Evolutionary conservation across 2,113 vertebrate species (phyloP), one percentile per base, ranked within the genome.

Genomic region (Pongo abelii): DNA sequence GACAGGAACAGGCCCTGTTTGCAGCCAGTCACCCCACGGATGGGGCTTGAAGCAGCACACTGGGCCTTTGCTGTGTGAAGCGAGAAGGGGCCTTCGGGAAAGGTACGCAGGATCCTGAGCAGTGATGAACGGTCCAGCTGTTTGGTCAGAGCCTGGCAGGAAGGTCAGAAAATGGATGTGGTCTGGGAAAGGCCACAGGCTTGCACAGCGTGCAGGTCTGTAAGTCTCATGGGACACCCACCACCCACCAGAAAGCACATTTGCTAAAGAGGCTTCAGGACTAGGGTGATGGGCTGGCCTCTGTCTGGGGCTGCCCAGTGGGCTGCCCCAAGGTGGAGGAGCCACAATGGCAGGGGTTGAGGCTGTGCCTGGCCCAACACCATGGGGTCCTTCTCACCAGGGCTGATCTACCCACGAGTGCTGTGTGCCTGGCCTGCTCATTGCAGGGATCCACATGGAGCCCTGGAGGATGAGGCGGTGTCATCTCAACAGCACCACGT

Each of bases 211-310:
- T 35, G 77, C 30, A 20, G 80, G 59, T 32, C 38, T 13, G 18
- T 1, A 16, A 18, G 57, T 35, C 59, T 84, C 27, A 6, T 22
- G 40, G 10, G 16, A 64, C 27, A 64, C 5, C 12, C 61, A 32
- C 8, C 6, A 4, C 25, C 59, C 9, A 30, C 12, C 38, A 64
- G 57, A 46, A 30, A 84, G 59, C 17, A 46, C 13, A 17, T 9
- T 43, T 7, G 3, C 38, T 6, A 27, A 43, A 18, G 27, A 12
- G 38, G 27, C 14, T 9, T 46, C 13, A 2, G 22, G 2, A 12
- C 17, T 59, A 22, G 57, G 40, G 30, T 0, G 40, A 48, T 3
- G 1, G 40, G n/a, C 69, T 0, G 18, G 67, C 32, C 1, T n/a
- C 16, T 69, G 67, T 35, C 67, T 3, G 32, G 67, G 67, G 16